Base-by-base conservation (phyloP, 1,140 invertebrate genomes). In the Philaenus spumarius region DNA sequence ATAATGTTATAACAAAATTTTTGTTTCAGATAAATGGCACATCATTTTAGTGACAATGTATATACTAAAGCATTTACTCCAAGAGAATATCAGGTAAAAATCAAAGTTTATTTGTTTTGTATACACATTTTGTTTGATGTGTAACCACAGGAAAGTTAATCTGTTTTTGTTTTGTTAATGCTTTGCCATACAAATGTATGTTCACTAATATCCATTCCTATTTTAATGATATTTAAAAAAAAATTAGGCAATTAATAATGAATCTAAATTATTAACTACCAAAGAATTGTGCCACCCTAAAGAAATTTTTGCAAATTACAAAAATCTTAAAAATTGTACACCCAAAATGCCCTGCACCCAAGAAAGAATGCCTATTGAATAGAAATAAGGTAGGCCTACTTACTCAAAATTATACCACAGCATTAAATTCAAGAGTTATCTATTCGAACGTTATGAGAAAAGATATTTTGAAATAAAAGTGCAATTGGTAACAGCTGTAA, bases 11-110 rank as follows among this genome's bases (percentile, higher is more conserved):
- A 30, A 4, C 3, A 4, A 4, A 4, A 9, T 30, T 30, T 30
- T 30, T 3, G 3, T 30, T 30, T 30, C 26, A 30, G 19, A 39
- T 50, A 50, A 69, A 81, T 81, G 80, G 79, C 79, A 72, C 78
- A 77, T 75, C 73, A 75, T 71, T 73, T 79, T 22, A 80, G 77
- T 68, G 81, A 84, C 67, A 80, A 82, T 71, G 76, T 84, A 39
- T 78, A 83, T 66, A 83, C 80, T 15, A 82, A 82, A 64, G 80
- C 82, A 17, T 87, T 87, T 69, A 87, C 85, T 46, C 85, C 85
- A 14, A 75, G 81, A 61, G 86, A 89, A 73, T 87, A 85, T 70
- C 84, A 87, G 74, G 83, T 80, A 65, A 71, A 64, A 1, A 39
- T 42, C 54, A 59, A 62, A 42, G 19, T 43, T n/a, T 40, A 47